Percentiles rank a stretch among this genome's conserved stretches.
Evolutionary conservation across 2,888 invertebrate genomes (phyloP).

Genomic region (Philopedon plagiatum): DNA sequence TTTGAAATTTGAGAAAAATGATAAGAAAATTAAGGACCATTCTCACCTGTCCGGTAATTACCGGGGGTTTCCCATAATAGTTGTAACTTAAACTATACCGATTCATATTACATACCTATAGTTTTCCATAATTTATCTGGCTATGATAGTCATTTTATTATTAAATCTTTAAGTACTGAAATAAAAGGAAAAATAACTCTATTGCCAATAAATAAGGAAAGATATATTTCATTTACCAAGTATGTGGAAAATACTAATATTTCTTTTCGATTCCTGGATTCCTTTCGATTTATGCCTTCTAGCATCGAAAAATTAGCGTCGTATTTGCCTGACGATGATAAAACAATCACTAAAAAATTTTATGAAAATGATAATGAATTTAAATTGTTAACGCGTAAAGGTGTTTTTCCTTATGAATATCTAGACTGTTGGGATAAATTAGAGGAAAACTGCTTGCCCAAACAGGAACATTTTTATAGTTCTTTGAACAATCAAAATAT

Average conservation of each 20-base stretch:
- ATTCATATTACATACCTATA: not conserved
- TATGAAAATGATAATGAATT: not conserved
- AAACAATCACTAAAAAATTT: not conserved
- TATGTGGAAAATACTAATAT: constrained; percentile 40
- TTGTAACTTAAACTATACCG: constrained; percentile 8
- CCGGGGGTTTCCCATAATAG: too few species aligned
- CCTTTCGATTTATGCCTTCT: not conserved
- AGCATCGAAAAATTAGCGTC: not conserved
- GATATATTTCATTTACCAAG: constrained; percentile 55
- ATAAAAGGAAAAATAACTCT: not conserved
- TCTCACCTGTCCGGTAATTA: not conserved
- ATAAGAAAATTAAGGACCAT: not conserved
- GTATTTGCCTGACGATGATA: not conserved
- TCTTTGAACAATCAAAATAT: not conserved
- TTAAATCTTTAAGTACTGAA: not conserved
- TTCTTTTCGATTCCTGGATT: constrained; percentile 31
- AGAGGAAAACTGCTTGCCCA: not conserved
- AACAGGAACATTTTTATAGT: not conserved
- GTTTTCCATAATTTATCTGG: constrained; percentile 9
- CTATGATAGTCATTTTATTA: constrained; percentile 11
- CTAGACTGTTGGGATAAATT: constrained; percentile 9
- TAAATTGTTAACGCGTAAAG: not conserved
- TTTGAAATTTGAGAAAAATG: not conserved
- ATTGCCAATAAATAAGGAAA: not conserved
- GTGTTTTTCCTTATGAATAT: constrained; percentile 18